Evolutionary conservation across 2,113 vertebrate genomes (phyloP).

Genomic region (Columba janthina): DNA sequence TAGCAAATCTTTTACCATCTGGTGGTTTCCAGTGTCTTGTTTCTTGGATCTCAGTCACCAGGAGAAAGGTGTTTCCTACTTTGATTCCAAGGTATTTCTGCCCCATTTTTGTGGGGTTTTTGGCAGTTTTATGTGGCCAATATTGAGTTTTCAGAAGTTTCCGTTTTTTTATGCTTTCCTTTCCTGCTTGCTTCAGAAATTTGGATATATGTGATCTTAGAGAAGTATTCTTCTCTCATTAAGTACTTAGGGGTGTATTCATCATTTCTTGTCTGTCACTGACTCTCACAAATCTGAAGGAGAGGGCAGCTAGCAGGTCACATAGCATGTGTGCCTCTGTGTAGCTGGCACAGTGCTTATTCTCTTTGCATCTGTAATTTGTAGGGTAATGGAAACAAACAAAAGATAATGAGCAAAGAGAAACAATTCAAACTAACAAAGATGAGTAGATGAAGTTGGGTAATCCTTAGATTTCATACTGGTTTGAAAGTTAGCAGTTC

Average conservation of each 20-base stretch:
- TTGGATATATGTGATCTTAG: neutral
- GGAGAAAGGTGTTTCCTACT: neutral
- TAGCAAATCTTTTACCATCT: neutral
- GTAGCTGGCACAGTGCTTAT: neutral
- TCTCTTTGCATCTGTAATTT: neutral
- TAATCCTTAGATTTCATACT: neutral
- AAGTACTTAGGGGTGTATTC: neutral
- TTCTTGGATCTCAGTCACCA: neutral
- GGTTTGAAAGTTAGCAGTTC: neutral
- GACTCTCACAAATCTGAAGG: fast-evolving
- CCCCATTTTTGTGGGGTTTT: fast-evolving
- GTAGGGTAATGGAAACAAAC: neutral
- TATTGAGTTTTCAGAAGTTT: neutral
- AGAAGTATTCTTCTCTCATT: neutral
- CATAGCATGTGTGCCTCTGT: fast-evolving
- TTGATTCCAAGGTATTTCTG: neutral
- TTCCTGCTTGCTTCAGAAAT: neutral
- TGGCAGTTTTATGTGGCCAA: neutral
- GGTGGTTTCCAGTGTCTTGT: neutral
- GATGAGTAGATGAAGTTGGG: neutral
- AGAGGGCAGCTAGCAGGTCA: neutral
- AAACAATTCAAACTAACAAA: neutral
- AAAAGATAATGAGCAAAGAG: neutral
- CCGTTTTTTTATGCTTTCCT: neutral
- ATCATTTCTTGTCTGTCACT: neutral